Evolutionary conservation across 2,113 vertebrate species (phyloP).

Genomic region (Cnemophilus loriae): DNA sequence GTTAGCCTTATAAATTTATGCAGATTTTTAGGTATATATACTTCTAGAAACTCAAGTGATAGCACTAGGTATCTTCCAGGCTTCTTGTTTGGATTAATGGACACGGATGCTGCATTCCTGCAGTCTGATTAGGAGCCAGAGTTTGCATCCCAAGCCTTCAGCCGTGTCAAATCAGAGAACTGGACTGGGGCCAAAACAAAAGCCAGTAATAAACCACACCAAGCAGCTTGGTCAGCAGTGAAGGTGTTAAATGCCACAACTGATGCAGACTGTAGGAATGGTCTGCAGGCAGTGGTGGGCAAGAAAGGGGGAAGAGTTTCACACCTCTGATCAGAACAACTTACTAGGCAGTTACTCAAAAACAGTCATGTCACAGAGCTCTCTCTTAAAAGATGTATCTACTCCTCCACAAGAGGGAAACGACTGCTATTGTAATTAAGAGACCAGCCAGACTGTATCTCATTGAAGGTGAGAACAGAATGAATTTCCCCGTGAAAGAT

Average conservation of each 20-base stretch:
- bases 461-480: background rate
- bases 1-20: background rate
- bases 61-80: background rate
- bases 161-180: background rate
- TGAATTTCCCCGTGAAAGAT: background rate
- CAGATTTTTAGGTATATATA: background rate
- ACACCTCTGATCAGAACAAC: background rate
- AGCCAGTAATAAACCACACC: background rate
- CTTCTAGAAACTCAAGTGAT: background rate
- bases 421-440: accelerated
- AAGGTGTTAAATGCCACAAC: background rate
- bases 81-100: background rate
- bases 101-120: background rate
- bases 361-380: background rate
- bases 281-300: background rate
- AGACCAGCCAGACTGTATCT: background rate
- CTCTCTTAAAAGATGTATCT: background rate
- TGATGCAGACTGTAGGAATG: background rate
- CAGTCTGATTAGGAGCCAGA: background rate
- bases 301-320: background rate
- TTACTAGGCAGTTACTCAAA: background rate
- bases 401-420: background rate
- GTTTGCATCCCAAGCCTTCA: background rate
- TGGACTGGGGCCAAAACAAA: background rate
- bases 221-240: background rate